Evolutionary conservation across 1,140 invertebrate species (phyloP).

Genomic region (Rhopalosiphum padi): DNA sequence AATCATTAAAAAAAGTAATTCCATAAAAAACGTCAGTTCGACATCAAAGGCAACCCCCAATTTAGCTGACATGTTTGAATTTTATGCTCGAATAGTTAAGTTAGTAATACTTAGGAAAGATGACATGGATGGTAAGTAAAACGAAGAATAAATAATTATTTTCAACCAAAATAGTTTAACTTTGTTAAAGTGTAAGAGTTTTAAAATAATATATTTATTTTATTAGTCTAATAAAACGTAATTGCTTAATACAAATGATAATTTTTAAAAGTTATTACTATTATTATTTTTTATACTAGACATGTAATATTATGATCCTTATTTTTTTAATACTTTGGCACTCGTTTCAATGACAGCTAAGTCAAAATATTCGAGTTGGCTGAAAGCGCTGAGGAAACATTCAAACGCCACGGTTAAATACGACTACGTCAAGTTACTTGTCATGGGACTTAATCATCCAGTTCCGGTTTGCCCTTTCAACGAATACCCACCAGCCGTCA

Average conservation of each 20-base stretch:
- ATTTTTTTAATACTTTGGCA: not conserved
- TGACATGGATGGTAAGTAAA: not conserved
- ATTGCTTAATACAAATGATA: not conserved
- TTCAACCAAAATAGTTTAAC: not conserved
- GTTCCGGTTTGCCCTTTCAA: not conserved
- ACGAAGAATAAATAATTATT: not conserved
- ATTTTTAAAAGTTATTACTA: not conserved
- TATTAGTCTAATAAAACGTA: not conserved
- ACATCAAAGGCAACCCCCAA: not conserved
- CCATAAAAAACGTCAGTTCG: not conserved
- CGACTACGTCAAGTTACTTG: not conserved
- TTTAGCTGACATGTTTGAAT: not conserved
- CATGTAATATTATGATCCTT: too few species aligned
- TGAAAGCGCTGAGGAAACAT: not conserved
- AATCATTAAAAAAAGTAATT: not conserved
- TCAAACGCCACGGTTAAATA: not conserved
- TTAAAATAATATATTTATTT: not conserved
- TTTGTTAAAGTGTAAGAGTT: not conserved
- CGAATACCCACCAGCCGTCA: not conserved
- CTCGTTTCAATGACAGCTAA: not conserved
- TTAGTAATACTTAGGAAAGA: not conserved
- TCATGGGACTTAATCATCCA: constrained; percentile 19
- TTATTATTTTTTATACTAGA: too few species aligned
- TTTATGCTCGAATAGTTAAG: constrained; percentile 10
- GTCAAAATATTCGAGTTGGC: constrained; percentile 11